These are phyloP conservation scores for Scaptomyza graminum DNA, from an alignment of 1,140 invertebrate genomes.

Conservation along the genomic window DNA sequence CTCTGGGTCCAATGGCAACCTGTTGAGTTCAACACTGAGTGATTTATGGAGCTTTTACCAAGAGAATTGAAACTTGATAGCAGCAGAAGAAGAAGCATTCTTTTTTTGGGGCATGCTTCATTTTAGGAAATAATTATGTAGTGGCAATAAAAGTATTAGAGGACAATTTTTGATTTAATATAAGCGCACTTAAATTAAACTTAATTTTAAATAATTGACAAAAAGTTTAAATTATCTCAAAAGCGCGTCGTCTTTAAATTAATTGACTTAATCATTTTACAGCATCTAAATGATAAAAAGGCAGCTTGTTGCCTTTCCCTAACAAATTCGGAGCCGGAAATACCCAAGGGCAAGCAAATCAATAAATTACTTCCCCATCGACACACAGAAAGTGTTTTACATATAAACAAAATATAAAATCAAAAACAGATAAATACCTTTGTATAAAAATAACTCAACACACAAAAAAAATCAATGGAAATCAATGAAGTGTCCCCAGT, in stretches of 20 bases:
- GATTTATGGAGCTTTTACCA: slow-evolving; percentile 60
- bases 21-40: slow-evolving; percentile 57
- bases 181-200: too few species aligned
- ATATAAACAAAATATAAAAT: neutral
- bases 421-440: slow-evolving; percentile 14
- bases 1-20: slow-evolving; percentile 51
- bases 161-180: slow-evolving; percentile 7
- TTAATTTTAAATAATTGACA: too few species aligned
- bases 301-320: neutral
- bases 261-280: neutral
- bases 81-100: neutral
- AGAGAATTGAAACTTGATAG: slow-evolving; percentile 23
- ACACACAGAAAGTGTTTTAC: slow-evolving; percentile 3
- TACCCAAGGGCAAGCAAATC: slow-evolving; percentile 46
- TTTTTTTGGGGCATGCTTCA: too few species aligned
- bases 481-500: slow-evolving; percentile 63
- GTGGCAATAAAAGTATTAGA: neutral
- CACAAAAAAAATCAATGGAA: slow-evolving; percentile 68
- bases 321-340: slow-evolving; percentile 18
- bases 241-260: neutral
- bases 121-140: too few species aligned
- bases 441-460: slow-evolving; percentile 54
- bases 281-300: neutral
- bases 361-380: slow-evolving; percentile 53
- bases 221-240: neutral